phyloP scores from a whole-genome alignment of 2,113 vertebrate genomes.

The Phainopepla nitens region DNA sequence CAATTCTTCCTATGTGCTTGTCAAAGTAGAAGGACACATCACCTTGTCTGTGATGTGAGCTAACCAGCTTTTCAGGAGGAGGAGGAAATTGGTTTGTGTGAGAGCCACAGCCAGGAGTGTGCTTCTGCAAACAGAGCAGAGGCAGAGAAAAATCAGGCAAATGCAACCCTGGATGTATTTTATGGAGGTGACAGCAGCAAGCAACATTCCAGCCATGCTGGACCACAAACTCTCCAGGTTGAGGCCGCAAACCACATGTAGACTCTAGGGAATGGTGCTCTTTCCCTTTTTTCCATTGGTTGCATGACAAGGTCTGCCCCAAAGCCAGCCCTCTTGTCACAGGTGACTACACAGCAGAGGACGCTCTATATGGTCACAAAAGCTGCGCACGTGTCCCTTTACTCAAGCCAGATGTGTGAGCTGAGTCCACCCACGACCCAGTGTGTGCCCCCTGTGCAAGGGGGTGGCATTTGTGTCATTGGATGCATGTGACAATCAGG shows the following conservation, averaged over 20 bases:
- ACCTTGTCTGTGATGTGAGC: not conserved
- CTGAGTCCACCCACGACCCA: not conserved
- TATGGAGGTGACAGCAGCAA: not conserved
- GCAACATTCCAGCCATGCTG: not conserved
- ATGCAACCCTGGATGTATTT: not conserved
- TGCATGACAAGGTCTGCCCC: not conserved
- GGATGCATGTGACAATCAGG: not conserved
- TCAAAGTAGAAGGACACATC: not conserved
- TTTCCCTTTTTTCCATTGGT: not conserved
- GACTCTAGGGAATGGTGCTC: not conserved
- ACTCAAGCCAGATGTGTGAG: not conserved
- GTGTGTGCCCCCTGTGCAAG: accelerated
- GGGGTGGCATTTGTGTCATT: not conserved
- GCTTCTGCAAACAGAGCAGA: not conserved
- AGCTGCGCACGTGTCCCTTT: not conserved
- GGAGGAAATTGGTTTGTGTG: not conserved
- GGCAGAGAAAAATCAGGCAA: not conserved
- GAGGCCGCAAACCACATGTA: not conserved
- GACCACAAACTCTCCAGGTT: not conserved
- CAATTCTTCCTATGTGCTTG: not conserved
- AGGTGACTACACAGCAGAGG: not conserved
- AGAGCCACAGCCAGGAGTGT: not conserved
- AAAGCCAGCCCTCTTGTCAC: not conserved
- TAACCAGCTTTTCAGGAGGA: not conserved
- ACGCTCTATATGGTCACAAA: accelerated